Evolutionary conservation across 2,113 vertebrate genomes (phyloP).

Genomic region (Seriola quinqueradiata): DNA sequence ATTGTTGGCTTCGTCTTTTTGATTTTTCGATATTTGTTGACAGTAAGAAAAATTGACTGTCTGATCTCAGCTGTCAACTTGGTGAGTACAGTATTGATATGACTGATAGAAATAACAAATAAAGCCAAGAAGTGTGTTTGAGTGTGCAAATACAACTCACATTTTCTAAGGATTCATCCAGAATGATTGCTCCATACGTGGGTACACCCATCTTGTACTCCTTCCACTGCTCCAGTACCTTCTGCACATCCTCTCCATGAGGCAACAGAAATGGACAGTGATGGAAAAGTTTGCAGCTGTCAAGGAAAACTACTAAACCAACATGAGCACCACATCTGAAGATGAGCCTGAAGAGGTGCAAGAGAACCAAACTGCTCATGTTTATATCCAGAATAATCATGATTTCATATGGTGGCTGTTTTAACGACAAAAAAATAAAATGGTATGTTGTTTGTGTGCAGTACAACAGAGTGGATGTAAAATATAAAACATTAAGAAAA

Average conservation of each 20-base stretch:
- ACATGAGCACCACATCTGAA: not conserved
- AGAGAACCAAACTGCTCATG: not conserved
- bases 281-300: conserved; percentile 89
- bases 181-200: conserved; percentile 98
- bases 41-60: too few relatives aligned
- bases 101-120: too few relatives aligned
- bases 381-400: not conserved
- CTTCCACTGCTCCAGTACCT: conserved; percentile 97
- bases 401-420: not conserved
- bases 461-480: too few relatives aligned
- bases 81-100: too few relatives aligned
- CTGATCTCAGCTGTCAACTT: too few relatives aligned
- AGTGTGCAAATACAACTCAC: conserved; percentile 81
- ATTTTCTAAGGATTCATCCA: conserved; percentile 95
- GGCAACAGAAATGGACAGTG: conserved; percentile 98
- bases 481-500: too few relatives aligned
- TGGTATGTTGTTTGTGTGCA: too few relatives aligned
- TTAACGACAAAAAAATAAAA: not conserved
- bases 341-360: not conserved
- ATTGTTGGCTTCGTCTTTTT: too few relatives aligned
- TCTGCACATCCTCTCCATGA: conserved; percentile 96
- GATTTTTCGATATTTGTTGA: too few relatives aligned
- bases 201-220: conserved; percentile 99
- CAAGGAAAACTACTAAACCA: conserved; percentile 81
- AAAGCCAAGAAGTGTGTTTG: too few relatives aligned